These are phyloP conservation scores for Pogonomyrmex barbatus DNA, from an alignment of 1,140 invertebrate genomes.

Conservation along the genomic window DNA sequence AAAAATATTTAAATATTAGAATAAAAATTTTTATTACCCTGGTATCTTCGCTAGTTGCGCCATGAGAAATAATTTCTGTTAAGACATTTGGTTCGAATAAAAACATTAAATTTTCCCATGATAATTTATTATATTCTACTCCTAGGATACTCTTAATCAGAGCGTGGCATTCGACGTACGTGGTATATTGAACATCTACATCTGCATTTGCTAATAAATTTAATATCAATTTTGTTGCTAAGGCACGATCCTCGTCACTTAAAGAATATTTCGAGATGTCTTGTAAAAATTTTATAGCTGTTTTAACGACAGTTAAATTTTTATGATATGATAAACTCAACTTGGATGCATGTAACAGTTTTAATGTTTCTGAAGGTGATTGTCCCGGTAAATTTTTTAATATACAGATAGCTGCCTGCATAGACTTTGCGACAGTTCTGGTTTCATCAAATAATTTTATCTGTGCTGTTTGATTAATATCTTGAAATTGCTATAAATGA, in stretches of 20 bases:
- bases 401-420: conserved; percentile 80
- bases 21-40: conserved; percentile 74
- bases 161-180: conserved; percentile 83
- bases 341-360: conserved; percentile 77
- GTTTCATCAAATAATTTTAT: conserved; percentile 80
- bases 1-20: neutral
- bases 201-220: conserved; percentile 80
- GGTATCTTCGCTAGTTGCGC: conserved; percentile 84
- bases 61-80: conserved; percentile 89
- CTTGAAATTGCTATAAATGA: conserved; percentile 77
- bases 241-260: conserved; percentile 70
- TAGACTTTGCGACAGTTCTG: conserved; percentile 76
- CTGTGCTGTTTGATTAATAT: conserved; percentile 66
- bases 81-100: conserved; percentile 87
- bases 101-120: conserved; percentile 84
- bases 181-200: conserved; percentile 79
- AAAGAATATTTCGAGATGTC: conserved; percentile 69
- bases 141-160: conserved; percentile 82
- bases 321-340: conserved; percentile 80
- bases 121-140: conserved; percentile 79
- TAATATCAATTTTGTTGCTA: conserved; percentile 78
- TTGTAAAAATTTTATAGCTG: conserved; percentile 71
- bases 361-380: conserved; percentile 71
- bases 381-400: conserved; percentile 68
- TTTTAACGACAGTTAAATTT: conserved; percentile 78